A percentile compares a stretch with the other conserved stretches of the same genome.
Evolutionary conservation across 2,888 invertebrate species (phyloP).

Genomic region (Ophioninae sp.): DNA sequence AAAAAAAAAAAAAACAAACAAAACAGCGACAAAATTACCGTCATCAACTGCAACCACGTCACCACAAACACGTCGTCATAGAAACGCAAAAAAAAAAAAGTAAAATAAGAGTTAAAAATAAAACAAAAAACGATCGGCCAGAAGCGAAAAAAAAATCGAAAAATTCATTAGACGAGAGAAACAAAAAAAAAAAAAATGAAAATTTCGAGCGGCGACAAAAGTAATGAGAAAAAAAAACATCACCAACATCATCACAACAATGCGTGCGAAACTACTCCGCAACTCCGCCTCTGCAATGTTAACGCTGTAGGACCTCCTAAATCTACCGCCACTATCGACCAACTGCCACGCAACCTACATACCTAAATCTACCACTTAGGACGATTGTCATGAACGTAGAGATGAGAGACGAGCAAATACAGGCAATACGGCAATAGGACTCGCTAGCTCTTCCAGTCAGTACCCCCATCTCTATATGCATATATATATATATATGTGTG

Average conservation of each 20-base stretch:
- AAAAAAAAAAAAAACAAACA: conserved; percentile 55
- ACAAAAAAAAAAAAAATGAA: conserved; percentile 10
- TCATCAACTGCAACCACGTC: conserved; percentile 69
- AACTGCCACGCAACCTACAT: conserved; percentile 71
- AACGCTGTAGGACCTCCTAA: conserved; percentile 76
- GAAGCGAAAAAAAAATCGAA: too few species aligned
- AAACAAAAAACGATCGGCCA: background rate
- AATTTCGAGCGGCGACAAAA: too few species aligned
- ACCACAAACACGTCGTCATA: conserved; percentile 44
- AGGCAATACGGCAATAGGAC: conserved; percentile 78
- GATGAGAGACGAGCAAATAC: conserved; percentile 76
- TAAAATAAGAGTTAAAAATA: conserved; percentile 1
- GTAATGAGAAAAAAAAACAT: conserved; percentile 34
- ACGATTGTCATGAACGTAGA: conserved; percentile 80
- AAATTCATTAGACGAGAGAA: too few species aligned
- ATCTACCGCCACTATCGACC: conserved; percentile 72
- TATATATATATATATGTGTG: conserved; percentile 57
- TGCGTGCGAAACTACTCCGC: conserved; percentile 55
- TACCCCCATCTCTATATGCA: conserved; percentile 75
- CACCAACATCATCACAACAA: conserved; percentile 57
- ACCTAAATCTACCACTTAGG: conserved; percentile 77
- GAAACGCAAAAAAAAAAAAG: background rate
- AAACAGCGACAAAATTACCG: conserved; percentile 65
- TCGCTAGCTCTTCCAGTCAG: conserved; percentile 81
- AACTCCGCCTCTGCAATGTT: conserved; percentile 74